Percentiles rank a stretch among this genome's conserved stretches.
These are phyloP conservation scores for Cyprinella venusta DNA, from an alignment of 2,797 vertebrate genomes.

Conservation along the genomic window DNA sequence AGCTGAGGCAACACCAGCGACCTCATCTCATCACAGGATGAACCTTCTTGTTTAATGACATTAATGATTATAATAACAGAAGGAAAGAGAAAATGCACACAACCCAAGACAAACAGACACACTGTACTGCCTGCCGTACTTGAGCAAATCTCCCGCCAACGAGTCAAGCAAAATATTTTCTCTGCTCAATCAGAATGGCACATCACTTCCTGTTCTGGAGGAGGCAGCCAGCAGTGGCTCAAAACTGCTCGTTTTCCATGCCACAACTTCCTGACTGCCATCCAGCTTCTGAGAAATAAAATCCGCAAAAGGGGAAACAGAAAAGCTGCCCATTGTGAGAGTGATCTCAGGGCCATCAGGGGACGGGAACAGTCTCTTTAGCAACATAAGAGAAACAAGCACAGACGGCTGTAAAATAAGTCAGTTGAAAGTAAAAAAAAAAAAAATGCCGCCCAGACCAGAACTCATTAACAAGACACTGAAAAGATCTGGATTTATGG, in stretches of 20 bases:
- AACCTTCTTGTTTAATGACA: conserved; percentile 67
- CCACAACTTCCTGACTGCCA: conserved; percentile 71
- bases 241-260: conserved; percentile 68
- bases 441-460: conserved; percentile 26
- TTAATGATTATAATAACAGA: conserved; percentile 74
- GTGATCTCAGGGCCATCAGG: conserved; percentile 8
- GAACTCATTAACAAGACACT: conserved; percentile 38
- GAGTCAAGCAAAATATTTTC: conserved; percentile 78
- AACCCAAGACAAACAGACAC: conserved; percentile 59
- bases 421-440: conserved; percentile 20
- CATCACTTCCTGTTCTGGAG: conserved; percentile 75
- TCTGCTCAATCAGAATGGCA: conserved; percentile 73
- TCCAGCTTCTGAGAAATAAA: conserved; percentile 51
- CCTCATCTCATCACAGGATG: conserved; percentile 60
- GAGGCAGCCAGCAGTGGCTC: conserved; percentile 65
- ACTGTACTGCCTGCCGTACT: conserved; percentile 49
- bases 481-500: conserved; percentile 48
- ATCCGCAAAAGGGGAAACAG: conserved; percentile 51
- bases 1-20: conserved; percentile 43
- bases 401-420: conserved; percentile 46
- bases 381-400: conserved; percentile 33
- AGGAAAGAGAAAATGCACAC: conserved; percentile 60
- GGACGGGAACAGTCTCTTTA: conserved; percentile 37
- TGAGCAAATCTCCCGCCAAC: conserved; percentile 66
- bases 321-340: conserved; percentile 41